These are phyloP conservation scores for Athene noctua DNA, from an alignment of 2,113 vertebrate species.

Conservation along the genomic window DNA sequence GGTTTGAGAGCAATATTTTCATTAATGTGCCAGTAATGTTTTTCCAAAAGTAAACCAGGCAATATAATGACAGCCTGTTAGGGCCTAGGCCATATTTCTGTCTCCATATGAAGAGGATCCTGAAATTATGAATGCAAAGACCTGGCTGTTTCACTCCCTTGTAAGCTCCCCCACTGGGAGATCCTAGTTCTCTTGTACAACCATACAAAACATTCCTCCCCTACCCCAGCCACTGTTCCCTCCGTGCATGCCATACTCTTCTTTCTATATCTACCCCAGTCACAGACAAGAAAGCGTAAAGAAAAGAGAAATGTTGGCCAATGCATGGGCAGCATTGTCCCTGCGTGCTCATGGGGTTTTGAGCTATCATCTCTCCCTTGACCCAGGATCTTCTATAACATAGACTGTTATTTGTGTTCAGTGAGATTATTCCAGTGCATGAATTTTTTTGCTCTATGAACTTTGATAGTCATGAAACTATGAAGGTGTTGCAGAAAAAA, in stretches of 20 bases:
- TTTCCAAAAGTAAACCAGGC: not conserved
- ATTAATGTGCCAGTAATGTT: not conserved
- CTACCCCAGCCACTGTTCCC: not conserved
- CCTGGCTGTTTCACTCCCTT: not conserved
- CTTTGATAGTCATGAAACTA: not conserved
- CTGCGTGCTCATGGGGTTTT: not conserved
- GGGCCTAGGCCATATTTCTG: not conserved
- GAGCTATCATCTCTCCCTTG: not conserved
- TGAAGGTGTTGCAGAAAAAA: not conserved
- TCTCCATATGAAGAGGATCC: not conserved
- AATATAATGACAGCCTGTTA: not conserved
- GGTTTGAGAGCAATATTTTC: not conserved
- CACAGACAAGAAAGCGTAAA: not conserved
- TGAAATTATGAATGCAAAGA: not conserved
- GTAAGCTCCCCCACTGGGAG: not conserved
- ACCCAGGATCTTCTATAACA: not conserved
- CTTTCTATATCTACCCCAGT: not conserved
- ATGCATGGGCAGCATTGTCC: rapidly evolving
- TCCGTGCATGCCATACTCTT: not conserved
- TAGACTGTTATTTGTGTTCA: not conserved
- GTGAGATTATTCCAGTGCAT: not conserved
- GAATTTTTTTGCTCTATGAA: not conserved
- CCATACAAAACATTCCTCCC: rapidly evolving
- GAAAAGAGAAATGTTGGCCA: not conserved
- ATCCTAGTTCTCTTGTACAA: not conserved